phyloP scores from a whole-genome alignment of 35 echinoderm and acorn worm genomes.

The Strongylocentrotus purpuratus region DNA sequence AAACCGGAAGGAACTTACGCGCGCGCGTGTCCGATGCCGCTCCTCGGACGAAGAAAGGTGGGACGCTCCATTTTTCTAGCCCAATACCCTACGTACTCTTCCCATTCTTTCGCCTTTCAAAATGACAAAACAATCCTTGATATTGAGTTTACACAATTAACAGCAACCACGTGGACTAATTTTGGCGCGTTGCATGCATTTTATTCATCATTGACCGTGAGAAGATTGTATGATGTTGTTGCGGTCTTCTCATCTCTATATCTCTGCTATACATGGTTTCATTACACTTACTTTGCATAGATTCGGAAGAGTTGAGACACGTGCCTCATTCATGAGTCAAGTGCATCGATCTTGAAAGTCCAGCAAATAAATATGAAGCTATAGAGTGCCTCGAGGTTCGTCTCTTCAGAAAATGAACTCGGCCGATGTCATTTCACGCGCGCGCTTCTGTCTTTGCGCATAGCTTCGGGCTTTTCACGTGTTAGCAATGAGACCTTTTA shows the following conservation, averaged over 20 bases:
- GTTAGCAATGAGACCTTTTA: neutral
- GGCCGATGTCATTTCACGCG: neutral
- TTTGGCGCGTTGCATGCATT: neutral
- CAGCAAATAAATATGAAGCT: neutral
- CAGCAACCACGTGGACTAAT: neutral
- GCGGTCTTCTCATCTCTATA: neutral
- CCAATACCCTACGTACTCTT: neutral
- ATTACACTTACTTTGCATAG: neutral
- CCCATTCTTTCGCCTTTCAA: neutral
- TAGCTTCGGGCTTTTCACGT: neutral
- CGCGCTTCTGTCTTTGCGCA: neutral
- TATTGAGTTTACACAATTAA: slow-evolving; percentile 29
- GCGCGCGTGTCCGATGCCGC: neutral
- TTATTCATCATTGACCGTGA: neutral
- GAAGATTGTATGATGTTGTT: neutral
- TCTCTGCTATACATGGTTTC: neutral
- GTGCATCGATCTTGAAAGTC: neutral
- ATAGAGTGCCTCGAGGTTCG: too few relatives aligned
- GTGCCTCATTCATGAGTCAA: neutral
- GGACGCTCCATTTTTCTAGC: neutral
- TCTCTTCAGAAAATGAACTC: neutral
- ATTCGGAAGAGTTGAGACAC: neutral
- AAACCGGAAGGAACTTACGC: neutral
- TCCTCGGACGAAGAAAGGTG: neutral
- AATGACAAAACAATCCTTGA: neutral